These are phyloP conservation scores for Phoenicopterus ruber DNA, from an alignment of 2,113 vertebrate species.

Conservation along the genomic window DNA sequence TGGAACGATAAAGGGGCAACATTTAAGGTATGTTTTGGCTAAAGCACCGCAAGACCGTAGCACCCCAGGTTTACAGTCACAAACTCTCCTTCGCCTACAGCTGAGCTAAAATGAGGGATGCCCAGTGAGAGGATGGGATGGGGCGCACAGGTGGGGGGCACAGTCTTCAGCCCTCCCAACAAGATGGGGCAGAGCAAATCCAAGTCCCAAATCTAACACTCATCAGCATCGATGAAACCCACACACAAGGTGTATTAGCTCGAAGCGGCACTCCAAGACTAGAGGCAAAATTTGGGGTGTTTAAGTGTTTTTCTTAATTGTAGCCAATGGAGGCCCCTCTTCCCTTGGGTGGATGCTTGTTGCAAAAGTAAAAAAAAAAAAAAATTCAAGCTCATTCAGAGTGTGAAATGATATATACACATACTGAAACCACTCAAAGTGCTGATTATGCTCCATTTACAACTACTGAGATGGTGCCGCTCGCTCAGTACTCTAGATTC, in stretches of 20 bases:
- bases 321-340: not conserved
- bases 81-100: not conserved
- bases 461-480: not conserved
- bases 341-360: not conserved
- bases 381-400: not conserved
- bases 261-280: rapidly evolving
- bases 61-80: not conserved
- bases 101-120: not conserved
- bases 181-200: not conserved
- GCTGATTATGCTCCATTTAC: not conserved
- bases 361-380: not conserved
- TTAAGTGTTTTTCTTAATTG: not conserved
- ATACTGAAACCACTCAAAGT: not conserved
- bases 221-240: not conserved
- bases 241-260: not conserved
- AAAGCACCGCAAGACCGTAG: not conserved
- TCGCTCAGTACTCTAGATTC: not conserved
- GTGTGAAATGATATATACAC: not conserved
- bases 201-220: not conserved
- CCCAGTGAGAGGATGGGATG: not conserved
- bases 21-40: not conserved
- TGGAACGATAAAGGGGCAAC: not conserved
- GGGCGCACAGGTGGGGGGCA: rapidly evolving
- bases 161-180: not conserved
- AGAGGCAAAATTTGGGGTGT: not conserved